Percentiles rank a stretch among this genome's conserved stretches.
phyloP scores from a whole-genome alignment of 2,797 vertebrate genomes.

The Mareca strepera region DNA sequence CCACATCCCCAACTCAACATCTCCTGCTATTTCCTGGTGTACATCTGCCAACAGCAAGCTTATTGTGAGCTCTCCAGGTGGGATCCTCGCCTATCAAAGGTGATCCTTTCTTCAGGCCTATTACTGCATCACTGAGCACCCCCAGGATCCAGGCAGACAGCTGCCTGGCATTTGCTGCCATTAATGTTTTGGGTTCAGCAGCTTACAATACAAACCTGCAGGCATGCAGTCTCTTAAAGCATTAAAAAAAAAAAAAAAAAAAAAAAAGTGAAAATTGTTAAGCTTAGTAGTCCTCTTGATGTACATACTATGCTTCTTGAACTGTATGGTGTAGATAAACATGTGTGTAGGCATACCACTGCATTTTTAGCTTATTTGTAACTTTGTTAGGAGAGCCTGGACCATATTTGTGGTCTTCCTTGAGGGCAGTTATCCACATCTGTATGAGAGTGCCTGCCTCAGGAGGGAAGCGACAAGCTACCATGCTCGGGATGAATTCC shows the following conservation, averaged over 20 bases:
- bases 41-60: rapidly evolving
- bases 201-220: not conserved
- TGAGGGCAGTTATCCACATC: not conserved
- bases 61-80: not conserved
- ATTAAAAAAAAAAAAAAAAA: not conserved
- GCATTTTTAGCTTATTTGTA: not conserved
- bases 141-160: not conserved
- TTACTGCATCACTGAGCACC: not conserved
- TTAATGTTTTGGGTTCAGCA: not conserved
- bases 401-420: not conserved
- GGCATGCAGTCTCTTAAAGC: not conserved
- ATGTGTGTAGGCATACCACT: not conserved
- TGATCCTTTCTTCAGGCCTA: not conserved
- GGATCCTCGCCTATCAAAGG: not conserved
- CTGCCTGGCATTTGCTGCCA: not conserved
- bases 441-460: not conserved
- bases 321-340: not conserved
- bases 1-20: not conserved
- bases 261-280: not conserved
- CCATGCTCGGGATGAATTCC: not conserved
- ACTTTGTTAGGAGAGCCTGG: not conserved
- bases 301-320: not conserved
- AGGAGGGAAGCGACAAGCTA: not conserved
- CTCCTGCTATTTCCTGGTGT: not conserved
- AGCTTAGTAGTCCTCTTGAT: not conserved